Evolutionary conservation across 2,797 vertebrate species (phyloP).

Genomic region (Pangasius djambal): DNA sequence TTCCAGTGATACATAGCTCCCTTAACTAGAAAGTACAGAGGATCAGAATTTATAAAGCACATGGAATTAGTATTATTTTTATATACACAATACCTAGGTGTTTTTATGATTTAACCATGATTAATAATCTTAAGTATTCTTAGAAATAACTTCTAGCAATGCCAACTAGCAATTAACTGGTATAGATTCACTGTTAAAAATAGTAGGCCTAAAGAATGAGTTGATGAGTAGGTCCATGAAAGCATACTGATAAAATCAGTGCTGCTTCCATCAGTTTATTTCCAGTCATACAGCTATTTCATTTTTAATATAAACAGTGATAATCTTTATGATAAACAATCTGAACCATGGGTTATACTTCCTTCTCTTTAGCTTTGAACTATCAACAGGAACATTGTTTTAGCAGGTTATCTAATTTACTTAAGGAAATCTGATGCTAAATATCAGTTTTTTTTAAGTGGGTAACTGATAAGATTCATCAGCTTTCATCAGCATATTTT

Average conservation of each 20-base stretch:
- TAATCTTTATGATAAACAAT: not conserved
- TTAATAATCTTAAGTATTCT: not conserved
- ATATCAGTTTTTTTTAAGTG: not conserved
- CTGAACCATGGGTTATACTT: constrained; percentile 8
- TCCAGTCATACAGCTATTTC: not conserved
- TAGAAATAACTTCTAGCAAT: not conserved
- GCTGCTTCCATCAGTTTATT: not conserved
- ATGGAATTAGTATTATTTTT: not conserved
- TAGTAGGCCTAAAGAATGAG: not conserved
- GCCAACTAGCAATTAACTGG: not conserved
- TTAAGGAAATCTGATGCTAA: constrained; percentile 41
- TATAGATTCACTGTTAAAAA: not conserved
- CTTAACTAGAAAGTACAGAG: constrained; percentile 28
- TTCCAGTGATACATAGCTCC: constrained; percentile 39
- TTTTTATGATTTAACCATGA: not conserved
- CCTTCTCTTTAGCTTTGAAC: constrained; percentile 37
- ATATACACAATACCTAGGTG: constrained; percentile 7
- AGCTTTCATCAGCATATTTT: constrained; percentile 13
- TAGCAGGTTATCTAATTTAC: constrained; percentile 48
- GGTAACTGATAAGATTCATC: constrained; percentile 32
- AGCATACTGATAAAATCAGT: not conserved
- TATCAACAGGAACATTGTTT: constrained; percentile 21
- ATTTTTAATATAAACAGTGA: not conserved
- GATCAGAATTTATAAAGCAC: constrained; percentile 18
- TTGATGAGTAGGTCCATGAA: not conserved